These are phyloP conservation scores for Vanessa cardui DNA, from an alignment of 2,888 invertebrate species.

Conservation along the genomic window DNA sequence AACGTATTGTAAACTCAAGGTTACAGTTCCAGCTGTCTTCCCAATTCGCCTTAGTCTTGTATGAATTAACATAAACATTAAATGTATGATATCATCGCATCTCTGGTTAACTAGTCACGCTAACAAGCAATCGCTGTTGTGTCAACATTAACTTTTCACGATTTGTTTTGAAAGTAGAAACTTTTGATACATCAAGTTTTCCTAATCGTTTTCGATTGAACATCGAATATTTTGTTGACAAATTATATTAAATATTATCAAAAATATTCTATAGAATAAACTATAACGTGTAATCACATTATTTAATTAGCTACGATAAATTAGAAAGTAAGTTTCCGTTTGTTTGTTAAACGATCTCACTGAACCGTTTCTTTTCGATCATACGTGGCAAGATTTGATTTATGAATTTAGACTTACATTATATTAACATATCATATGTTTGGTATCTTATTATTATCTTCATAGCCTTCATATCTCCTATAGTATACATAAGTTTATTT, in stretches of 20 bases:
- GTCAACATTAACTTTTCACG: slow-evolving; percentile 21
- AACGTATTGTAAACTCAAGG: background rate
- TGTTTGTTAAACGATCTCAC: background rate
- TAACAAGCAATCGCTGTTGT: slow-evolving; percentile 12
- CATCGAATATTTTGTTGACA: no score
- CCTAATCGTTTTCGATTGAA: no score
- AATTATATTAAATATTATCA: background rate
- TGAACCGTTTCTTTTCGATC: slow-evolving; percentile 9
- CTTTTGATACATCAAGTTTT: background rate
- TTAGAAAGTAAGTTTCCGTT: slow-evolving; percentile 5
- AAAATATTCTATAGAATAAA: background rate
- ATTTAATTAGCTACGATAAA: background rate
- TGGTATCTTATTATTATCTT: no score
- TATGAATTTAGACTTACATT: background rate
- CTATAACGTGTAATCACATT: background rate
- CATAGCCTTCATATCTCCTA: no score
- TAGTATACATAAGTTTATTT: no score
- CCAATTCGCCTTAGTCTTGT: slow-evolving; percentile 13
- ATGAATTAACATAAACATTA: slow-evolving; percentile 23
- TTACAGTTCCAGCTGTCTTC: slow-evolving; percentile 11
- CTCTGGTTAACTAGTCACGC: slow-evolving; percentile 21
- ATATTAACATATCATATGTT: background rate
- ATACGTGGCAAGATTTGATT: background rate
- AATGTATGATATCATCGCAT: slow-evolving; percentile 28
- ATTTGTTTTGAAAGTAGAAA: background rate